Percentiles rank a stretch among this genome's conserved stretches.
These are phyloP conservation scores for Dicrurus megarhynchus DNA, from an alignment of 2,113 vertebrate genomes.

Conservation along the genomic window DNA sequence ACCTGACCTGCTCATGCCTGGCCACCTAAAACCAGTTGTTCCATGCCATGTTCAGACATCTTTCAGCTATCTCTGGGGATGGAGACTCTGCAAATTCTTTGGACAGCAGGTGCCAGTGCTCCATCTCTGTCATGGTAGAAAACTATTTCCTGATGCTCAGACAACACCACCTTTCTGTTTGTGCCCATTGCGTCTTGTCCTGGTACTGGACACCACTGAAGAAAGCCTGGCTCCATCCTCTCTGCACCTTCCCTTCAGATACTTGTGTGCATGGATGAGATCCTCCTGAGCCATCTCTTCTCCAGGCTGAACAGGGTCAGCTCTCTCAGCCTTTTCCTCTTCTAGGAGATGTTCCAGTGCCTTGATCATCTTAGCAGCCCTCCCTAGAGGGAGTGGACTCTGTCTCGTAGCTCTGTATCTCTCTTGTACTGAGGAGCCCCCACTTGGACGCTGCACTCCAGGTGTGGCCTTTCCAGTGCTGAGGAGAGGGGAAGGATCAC, in stretches of 20 bases:
- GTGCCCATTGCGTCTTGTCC: not conserved
- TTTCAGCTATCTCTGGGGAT: not conserved
- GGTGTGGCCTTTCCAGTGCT: not conserved
- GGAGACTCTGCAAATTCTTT: not conserved
- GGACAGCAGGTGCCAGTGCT: not conserved
- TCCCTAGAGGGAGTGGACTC: not conserved
- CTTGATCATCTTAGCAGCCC: not conserved
- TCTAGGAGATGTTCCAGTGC: not conserved
- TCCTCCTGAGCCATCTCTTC: not conserved
- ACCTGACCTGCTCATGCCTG: not conserved
- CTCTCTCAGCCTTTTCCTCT: not conserved
- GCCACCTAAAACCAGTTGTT: not conserved
- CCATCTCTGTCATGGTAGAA: not conserved
- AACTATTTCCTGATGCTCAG: not conserved
- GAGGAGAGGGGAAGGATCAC: not conserved
- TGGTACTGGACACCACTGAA: not conserved
- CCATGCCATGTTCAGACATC: not conserved
- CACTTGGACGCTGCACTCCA: not conserved
- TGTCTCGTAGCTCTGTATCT: accelerated
- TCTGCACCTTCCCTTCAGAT: not conserved
- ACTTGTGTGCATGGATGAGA: not conserved
- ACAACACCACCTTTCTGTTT: not conserved
- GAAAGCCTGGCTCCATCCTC: not conserved
- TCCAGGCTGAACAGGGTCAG: not conserved
- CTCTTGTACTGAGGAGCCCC: not conserved